Percentiles rank a stretch among this genome's conserved stretches.
phyloP scores from a whole-genome alignment of 2,113 vertebrate species.

The Mastomys coucha region DNA sequence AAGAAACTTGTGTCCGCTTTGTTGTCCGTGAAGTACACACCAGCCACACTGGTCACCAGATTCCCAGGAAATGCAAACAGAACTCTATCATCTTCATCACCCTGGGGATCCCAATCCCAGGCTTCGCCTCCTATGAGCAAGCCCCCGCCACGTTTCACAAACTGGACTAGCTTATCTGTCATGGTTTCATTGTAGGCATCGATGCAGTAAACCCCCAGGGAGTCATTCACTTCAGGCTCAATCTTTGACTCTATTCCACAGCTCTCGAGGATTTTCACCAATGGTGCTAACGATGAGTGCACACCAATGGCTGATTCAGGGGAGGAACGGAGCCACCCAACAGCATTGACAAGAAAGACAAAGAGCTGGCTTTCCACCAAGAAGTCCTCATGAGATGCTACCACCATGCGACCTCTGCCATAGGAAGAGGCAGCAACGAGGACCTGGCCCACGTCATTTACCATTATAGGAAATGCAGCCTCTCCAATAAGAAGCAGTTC shows the following conservation, averaged over 20 bases:
- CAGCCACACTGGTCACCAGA: constrained; percentile 91
- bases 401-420: constrained; percentile 90
- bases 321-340: constrained; percentile 91
- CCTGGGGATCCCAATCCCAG: constrained; percentile 88
- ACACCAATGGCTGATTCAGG: constrained; percentile 84
- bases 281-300: constrained; percentile 78
- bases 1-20: constrained; percentile 82
- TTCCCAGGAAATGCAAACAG: constrained; percentile 92
- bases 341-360: constrained; percentile 89
- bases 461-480: constrained; percentile 84
- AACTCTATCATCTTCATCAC: constrained; percentile 87
- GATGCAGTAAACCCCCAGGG: constrained; percentile 89
- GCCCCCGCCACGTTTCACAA: constrained; percentile 91
- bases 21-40: constrained; percentile 92
- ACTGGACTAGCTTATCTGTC: constrained; percentile 86
- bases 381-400: constrained; percentile 91
- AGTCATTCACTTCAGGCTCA: constrained; percentile 73
- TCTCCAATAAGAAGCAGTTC: constrained; percentile 87
- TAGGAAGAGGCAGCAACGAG: constrained; percentile 86
- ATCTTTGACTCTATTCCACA: constrained; percentile 78
- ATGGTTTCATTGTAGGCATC: constrained; percentile 86
- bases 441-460: constrained; percentile 85
- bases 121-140: constrained; percentile 93
- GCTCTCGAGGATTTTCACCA: constrained; percentile 86
- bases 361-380: constrained; percentile 86